These are phyloP conservation scores for Amblyopsis hoosieri DNA, from an alignment of 2,797 vertebrate species.

Conservation along the genomic window DNA sequence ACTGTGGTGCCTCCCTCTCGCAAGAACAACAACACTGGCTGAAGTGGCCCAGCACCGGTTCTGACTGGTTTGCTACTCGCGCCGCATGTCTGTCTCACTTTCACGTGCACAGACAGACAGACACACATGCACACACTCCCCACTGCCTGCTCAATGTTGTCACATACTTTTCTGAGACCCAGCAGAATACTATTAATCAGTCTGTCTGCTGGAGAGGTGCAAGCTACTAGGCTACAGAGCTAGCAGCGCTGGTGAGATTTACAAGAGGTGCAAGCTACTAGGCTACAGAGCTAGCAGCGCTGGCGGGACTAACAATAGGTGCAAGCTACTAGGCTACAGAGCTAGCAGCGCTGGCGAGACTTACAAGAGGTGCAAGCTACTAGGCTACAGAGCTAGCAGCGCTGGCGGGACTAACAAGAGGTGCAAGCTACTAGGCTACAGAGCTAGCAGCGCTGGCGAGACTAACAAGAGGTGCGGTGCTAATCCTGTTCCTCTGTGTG, in stretches of 20 bases:
- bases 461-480: slow-evolving; percentile 37
- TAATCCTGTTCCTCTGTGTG: slow-evolving; percentile 66
- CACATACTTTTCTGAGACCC: slow-evolving; percentile 65
- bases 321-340: slow-evolving; percentile 9
- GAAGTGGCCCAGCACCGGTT: slow-evolving; percentile 51
- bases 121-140: slow-evolving; percentile 6
- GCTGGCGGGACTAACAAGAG: slow-evolving; percentile 38
- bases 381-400: neutral
- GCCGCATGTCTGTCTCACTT: slow-evolving; percentile 49
- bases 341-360: slow-evolving; percentile 11
- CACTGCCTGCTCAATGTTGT: too few relatives aligned
- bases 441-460: neutral
- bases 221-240: slow-evolving; percentile 4
- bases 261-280: slow-evolving; percentile 9
- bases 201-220: slow-evolving; percentile 40
- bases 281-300: slow-evolving; percentile 2
- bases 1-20: slow-evolving; percentile 52
- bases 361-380: slow-evolving; percentile 34
- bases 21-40: neutral
- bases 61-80: slow-evolving; percentile 54
- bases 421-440: slow-evolving; percentile 8
- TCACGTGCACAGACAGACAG: slow-evolving; percentile 24
- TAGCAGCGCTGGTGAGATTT: slow-evolving; percentile 17
- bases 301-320: slow-evolving; percentile 38
- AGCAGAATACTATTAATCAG: slow-evolving; percentile 70